phyloP scores from a whole-genome alignment of 2,113 vertebrate species.

The Naja naja region DNA sequence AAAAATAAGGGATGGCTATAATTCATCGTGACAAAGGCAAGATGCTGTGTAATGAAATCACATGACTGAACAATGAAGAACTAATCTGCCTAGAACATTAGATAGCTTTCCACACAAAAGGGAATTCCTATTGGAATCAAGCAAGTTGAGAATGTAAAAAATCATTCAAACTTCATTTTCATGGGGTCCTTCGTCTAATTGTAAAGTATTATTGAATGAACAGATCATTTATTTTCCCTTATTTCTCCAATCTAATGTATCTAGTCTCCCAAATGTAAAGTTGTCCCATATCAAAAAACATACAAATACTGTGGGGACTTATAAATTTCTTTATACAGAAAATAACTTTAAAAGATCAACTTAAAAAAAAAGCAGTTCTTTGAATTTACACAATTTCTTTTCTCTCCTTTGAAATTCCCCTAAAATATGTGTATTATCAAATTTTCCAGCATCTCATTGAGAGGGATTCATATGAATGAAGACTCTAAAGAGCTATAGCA shows the following conservation, averaged over 20 bases:
- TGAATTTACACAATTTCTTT: neutral
- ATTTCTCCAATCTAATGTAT: neutral
- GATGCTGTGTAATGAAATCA: neutral
- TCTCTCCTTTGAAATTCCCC: neutral
- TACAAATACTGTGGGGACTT: neutral
- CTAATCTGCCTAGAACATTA: neutral
- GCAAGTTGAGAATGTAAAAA: neutral
- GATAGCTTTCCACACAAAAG: neutral
- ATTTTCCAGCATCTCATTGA: neutral
- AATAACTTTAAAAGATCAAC: neutral
- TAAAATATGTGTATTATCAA: neutral
- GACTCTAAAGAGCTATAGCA: neutral
- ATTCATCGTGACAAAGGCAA: neutral
- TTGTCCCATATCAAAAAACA: neutral
- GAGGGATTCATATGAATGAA: neutral
- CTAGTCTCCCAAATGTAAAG: neutral
- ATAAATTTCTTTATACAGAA: neutral
- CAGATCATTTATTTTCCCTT: neutral
- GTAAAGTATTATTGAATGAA: neutral
- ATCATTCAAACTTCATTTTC: neutral
- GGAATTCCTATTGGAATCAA: neutral
- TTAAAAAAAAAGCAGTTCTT: neutral
- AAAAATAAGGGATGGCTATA: neutral
- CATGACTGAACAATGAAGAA: neutral
- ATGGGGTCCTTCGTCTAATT: neutral